A percentile compares a stretch with the other conserved stretches of the same genome.
phyloP scores from a whole-genome alignment of 2,113 vertebrate species.

The Corythornis vintsioides region DNA sequence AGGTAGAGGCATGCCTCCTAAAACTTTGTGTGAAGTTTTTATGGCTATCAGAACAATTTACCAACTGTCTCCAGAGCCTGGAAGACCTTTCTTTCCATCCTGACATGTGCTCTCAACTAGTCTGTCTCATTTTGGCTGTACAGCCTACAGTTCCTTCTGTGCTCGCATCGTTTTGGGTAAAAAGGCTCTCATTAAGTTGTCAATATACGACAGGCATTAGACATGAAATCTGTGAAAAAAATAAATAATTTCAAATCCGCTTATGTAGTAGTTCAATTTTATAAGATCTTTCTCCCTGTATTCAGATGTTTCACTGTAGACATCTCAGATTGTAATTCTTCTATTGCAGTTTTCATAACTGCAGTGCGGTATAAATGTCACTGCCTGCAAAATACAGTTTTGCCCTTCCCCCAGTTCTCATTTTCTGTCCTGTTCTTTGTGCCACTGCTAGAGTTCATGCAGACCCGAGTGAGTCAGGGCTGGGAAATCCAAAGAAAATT shows the following conservation, averaged over 20 bases:
- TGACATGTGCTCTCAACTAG: not conserved
- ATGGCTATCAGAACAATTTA: not conserved
- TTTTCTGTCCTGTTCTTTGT: not conserved
- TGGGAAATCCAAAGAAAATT: not conserved
- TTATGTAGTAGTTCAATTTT: not conserved
- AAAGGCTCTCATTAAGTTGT: not conserved
- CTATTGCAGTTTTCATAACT: not conserved
- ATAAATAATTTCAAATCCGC: slow-evolving; percentile 17
- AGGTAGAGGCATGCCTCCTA: not conserved
- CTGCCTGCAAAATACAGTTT: not conserved
- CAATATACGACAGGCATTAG: not conserved
- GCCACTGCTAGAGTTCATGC: not conserved
- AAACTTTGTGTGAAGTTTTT: not conserved
- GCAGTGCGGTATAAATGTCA: not conserved
- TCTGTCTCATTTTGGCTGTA: not conserved
- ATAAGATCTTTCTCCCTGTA: not conserved
- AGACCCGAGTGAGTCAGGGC: not conserved
- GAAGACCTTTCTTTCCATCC: not conserved
- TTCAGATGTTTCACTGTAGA: not conserved
- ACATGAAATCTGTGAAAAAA: not conserved
- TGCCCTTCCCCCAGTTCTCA: not conserved
- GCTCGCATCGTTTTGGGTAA: slow-evolving; percentile 16
- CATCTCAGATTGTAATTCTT: not conserved
- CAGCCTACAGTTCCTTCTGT: not conserved
- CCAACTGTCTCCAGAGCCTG: not conserved